Conservation (phyloP, 1,140 invertebrate species). For the Pogonomyrmex barbatus region DNA sequence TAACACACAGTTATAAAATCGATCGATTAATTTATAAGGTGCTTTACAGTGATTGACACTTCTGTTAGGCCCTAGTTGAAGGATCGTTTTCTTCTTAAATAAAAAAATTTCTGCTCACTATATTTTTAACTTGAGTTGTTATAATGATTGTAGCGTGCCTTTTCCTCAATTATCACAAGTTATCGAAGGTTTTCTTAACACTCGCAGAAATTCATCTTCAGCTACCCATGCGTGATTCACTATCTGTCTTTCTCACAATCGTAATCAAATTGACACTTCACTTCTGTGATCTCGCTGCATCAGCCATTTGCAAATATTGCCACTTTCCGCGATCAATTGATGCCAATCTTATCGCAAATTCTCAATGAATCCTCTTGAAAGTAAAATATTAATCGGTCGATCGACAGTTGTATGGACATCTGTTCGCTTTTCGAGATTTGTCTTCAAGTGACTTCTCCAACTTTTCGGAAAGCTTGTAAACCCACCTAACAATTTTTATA, state of each 20-base stretch:
- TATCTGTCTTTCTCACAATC: not conserved
- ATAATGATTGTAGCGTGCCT: not conserved
- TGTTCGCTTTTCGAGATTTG: conserved; percentile 8
- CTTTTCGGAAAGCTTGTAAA: not conserved
- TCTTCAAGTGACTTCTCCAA: not conserved
- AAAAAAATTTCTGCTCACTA: not conserved
- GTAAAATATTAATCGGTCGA: not conserved
- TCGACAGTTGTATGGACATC: not conserved
- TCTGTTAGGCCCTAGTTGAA: not conserved
- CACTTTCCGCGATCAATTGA: not conserved
- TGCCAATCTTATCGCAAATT: not conserved
- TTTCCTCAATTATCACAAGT: not conserved
- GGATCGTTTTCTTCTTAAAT: not conserved
- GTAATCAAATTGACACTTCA: conserved; percentile 27
- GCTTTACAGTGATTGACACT: not conserved
- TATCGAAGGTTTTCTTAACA: not conserved
- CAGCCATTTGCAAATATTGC: not conserved
- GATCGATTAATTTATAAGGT: conserved; percentile 10
- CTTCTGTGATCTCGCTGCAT: not conserved
- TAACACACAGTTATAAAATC: not conserved
- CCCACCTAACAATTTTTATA: not conserved
- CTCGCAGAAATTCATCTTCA: not conserved
- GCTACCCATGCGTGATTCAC: not conserved
- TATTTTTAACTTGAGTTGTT: not conserved
- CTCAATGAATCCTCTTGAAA: not conserved